Conservation (phyloP, 2,797 vertebrate species). For the Netta rufina region DNA sequence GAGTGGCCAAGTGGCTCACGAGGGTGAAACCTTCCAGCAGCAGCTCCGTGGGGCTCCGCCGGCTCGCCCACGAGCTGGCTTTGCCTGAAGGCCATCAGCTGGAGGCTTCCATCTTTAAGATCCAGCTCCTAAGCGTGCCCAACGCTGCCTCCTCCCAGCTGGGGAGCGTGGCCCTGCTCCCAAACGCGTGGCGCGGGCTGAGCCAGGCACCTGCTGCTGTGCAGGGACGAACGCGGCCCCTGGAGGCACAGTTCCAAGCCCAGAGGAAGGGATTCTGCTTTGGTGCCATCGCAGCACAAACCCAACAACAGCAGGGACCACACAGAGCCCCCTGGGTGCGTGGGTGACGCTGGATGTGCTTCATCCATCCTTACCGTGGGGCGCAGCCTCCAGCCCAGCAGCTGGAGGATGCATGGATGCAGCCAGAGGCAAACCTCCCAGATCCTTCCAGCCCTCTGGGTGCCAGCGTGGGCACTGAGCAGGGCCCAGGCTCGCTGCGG, state of each 20-base stretch:
- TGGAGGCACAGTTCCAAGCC: neutral
- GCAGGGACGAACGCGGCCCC: neutral
- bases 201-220: neutral
- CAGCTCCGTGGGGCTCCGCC: neutral
- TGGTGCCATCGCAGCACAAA: neutral
- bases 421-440: neutral
- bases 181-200: neutral
- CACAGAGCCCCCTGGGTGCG: neutral
- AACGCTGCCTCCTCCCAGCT: neutral
- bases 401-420: neutral
- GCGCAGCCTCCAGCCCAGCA: neutral
- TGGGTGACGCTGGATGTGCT: neutral
- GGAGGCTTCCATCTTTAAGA: neutral
- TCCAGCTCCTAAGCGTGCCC: neutral
- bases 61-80: neutral
- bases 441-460: neutral
- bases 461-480: neutral
- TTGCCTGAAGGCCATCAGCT: neutral
- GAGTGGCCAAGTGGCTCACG: neutral
- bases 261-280: neutral
- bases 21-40: slow-evolving; percentile 10
- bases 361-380: neutral
- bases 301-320: neutral
- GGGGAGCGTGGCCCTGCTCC: neutral
- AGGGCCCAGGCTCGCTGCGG: accelerated